Base-by-base conservation (phyloP, 2,113 vertebrate species). In the Aldabrachelys gigantea region DNA sequence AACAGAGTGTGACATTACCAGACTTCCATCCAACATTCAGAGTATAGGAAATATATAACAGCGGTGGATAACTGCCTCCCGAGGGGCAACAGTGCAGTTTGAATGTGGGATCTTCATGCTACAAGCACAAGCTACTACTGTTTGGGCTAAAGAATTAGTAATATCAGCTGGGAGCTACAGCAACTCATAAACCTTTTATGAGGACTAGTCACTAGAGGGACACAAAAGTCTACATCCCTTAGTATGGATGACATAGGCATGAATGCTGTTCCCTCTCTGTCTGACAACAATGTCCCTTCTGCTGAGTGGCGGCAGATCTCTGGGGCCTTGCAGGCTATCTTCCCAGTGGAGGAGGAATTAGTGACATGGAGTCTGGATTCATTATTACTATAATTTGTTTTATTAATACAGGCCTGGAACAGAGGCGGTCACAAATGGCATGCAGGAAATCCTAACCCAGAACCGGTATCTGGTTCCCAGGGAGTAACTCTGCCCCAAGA, bases 211-310 rank as follows among this genome's bases (percentile, higher is more conserved):
- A 22, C 50, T 25, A 31, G 12, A 62, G 49, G 2, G 53, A 14
- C 31, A 25, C 14, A 3, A 54, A 72, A 25, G 21, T 44, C 11
- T 11, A 0, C 2, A 24, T 19, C 44, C 56, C 57, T 35, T 11
- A 72, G 8, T 6, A 2, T 17, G 19, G 1, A 3, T 1, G 17
- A 8, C 35, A 82, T 57, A 82, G 8, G 0, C 29, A 47, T 81
- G 49, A 80, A 49, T 0, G 0, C 8, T 41, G 69, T 10, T 92
- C 31, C 53, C 56, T 3, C 78, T 90, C 49, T 22, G 6, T 7
- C n/a, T 91, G 91, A 27, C 5, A 17, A 19, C 65, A 69, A 16
- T n/a, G 35, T 2, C 16, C 35, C 35, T 8, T 69, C 35, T 69
- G 65, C 65, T 69, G 65, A n/a, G 17, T 35, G 62, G 13, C 16